Evolutionary conservation across 23 tunicate species (phyloP), one percentile per base, ranked within the genome.

Genomic region (Pegea sp.): DNA sequence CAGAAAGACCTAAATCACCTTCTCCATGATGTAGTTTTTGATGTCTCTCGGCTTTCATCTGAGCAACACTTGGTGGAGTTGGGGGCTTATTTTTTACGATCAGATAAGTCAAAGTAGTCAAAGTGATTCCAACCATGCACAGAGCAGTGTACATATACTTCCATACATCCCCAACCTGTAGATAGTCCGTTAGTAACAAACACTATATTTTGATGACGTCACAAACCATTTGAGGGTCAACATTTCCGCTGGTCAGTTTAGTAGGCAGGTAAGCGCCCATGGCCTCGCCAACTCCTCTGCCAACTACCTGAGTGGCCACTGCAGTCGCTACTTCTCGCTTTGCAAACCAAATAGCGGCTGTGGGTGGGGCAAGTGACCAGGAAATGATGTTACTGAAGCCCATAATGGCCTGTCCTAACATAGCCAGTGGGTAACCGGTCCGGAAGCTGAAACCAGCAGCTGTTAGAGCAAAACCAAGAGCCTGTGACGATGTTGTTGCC

Each of bases 321-420:
- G 84, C 84, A 3, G 67, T 65, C 16, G 84, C 72, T 28, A 74
- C 84, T 58, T 74, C 72, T 23, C 30, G 42, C 3, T 63, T 59
- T 24, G 84, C 64, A 38, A 74, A 74, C 84, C 84, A 74, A 29
- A 74, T 58, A 2, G 84, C 72, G 24, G 84, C 66, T 34, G 70
- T 65, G 25, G 70, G 72, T 28, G 84, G 72, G 32, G 70, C 65
- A 16, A 74, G 26, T 21, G 72, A 57, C 72, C 72, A 74, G 11
- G 72, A 65, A 22, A 74, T 42, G 42, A 65, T 65, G 48, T 64
- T 65, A 42, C 67, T 65, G 63, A 65, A 65, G 0, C 84, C 72
- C 67, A 65, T 65, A 24, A 74, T 52, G 34, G 52, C 42, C 38
- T 74, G 84, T 3, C 84, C 84, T 25, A 74, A 58, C 4, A 74